A percentile compares a stretch with the other conserved stretches of the same genome.
Conservation (phyloP, 2,797 vertebrate species). For the Poeciliopsis turneri region DNA sequence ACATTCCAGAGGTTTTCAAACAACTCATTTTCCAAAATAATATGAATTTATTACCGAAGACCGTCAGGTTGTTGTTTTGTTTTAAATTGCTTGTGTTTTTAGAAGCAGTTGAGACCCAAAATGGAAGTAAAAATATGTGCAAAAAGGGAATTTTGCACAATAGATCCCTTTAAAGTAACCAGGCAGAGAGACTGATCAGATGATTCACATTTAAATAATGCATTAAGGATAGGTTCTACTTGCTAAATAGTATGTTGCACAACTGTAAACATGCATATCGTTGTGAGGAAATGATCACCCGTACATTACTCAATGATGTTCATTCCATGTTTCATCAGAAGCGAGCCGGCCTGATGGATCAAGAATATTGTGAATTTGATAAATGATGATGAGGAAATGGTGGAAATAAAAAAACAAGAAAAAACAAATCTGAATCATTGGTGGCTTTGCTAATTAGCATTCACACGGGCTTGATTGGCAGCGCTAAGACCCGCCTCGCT, state of each 20-base stretch:
- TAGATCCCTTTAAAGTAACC: background rate
- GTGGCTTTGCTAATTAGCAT: too few species aligned
- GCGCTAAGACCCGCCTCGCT: too few species aligned
- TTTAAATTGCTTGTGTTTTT: too few species aligned
- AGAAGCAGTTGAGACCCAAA: too few species aligned
- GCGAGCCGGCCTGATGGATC: background rate
- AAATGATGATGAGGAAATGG: background rate
- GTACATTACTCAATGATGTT: background rate
- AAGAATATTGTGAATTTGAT: background rate
- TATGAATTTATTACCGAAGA: too few species aligned
- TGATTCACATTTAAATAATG: background rate
- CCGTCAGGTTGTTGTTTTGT: too few species aligned
- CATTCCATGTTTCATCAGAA: background rate
- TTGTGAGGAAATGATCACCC: background rate
- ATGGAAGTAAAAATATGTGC: too few species aligned
- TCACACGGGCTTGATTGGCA: too few species aligned
- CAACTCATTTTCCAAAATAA: too few species aligned
- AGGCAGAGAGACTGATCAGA: background rate
- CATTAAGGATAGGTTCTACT: background rate
- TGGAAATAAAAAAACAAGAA: background rate
- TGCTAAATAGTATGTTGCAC: background rate
- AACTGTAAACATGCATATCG: background rate
- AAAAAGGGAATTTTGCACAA: too few species aligned
- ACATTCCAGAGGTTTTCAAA: too few species aligned
- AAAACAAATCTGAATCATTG: background rate